Evolutionary conservation across 2,113 vertebrate genomes (phyloP), one percentile per base, ranked within the genome.

Genomic region (Takifugu bimaculatus): DNA sequence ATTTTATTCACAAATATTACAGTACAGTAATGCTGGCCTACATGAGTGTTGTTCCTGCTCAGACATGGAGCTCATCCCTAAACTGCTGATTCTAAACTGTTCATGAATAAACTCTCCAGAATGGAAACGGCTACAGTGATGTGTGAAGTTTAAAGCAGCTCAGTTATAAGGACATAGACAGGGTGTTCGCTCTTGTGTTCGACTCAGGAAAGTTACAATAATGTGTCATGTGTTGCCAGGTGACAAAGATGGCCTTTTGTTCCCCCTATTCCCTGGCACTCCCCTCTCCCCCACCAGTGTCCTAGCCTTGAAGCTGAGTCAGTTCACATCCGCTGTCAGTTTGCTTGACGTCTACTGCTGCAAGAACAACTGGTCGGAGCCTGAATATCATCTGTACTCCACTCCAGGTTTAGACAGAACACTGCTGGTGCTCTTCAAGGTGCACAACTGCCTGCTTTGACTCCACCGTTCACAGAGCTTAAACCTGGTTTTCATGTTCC

Each of bases 351-450:
- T 93, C 66, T 93, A 93, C 85, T 98, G 96, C 90, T 78, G 87
- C 65, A 94, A 93, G 82, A 94, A 94, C 87, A 90, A 83, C 83
- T 96, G 94, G 93, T 79, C 90, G 0, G 89, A 85, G 0, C 95
- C 96, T 5, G 93, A 97, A 75, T 98, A 97, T 83, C 92, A 93
- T 54, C 91, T 98, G 62, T 95, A 92, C 87, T 94, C 94, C 77
- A 90, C 93, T 12, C 91, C 84, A 4, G 91, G 90, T 59, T 93
- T 11, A 14, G 70, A 83, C 28, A 70, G 69, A 0, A 57, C 32
- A 0, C 74, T 75, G 27, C 70, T 85, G 70, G 75, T 88, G 1
- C n/a, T 85, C 10, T 88, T 79, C 68, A 85, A 88, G 82, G 83
- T 85, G n/a, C 15, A n/a, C 13, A n/a, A n/a, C 15, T n/a, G 4